Base-by-base conservation (phyloP, 2,797 vertebrate genomes). In the Sparus aurata region DNA sequence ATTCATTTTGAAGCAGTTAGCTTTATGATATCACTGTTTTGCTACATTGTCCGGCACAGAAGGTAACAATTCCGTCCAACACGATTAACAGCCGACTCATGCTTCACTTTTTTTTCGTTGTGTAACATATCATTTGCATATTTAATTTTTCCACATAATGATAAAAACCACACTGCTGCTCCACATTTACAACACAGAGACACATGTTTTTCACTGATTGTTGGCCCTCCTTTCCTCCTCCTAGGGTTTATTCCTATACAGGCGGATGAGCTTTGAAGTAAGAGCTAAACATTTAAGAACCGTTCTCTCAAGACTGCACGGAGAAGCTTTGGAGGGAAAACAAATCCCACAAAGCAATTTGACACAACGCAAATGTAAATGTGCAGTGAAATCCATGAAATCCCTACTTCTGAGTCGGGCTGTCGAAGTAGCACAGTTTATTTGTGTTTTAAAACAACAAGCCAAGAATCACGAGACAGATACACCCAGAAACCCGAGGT, bases 191-290 rank as follows among this genome's bases (percentile, higher is more conserved):
- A 81, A 78, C 69, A 87, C 69, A 83, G 66, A 82, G 80, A 73
- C 76, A 58, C 34, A 2, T 81, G 59, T 84, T 87, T 79, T 53
- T 38, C 58, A 38, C 74, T 27, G 67, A 79, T 41, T 70, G 63
- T 22, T 64, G 54, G 41, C 63, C 82, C 41, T 73, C 8, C 50
- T 67, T 52, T 60, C 27, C 50, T 77, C 65, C 54, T 77, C 65
- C 12, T 1, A 23, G 55, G 68, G 63, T 83, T 85, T 79, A 85
- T 81, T 88, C 80, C 66, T 73, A 43, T 67, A 74, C 47, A 41
- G 34, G 64, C 12, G 6, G 47, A 59, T 50, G 70, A 80, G 81
- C 86, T 89, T 81, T 87, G 81, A 90, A 83, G 73, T 73, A 45
- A 62, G 18, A 78, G 54, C 49, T 66, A n/a, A 81, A 75, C 69